phyloP scores from a whole-genome alignment of 2,888 invertebrate species.

The Callyntrura sp. region DNA sequence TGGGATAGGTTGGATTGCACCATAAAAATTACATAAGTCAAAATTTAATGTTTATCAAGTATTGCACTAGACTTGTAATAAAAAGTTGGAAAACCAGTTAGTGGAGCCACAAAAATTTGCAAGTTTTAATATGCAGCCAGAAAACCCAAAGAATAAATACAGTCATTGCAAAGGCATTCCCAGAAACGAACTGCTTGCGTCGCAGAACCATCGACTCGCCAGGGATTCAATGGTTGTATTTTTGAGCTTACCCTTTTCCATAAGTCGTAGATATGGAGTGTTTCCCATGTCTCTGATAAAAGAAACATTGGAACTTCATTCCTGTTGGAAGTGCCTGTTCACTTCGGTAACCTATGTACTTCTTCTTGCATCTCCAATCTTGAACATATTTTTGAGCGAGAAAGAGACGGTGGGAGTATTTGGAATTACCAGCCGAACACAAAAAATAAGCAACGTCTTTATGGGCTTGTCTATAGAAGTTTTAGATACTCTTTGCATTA shows the following conservation, averaged over 20 bases:
- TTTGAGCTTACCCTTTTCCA: not conserved
- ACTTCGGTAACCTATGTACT: not conserved
- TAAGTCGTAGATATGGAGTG: not conserved
- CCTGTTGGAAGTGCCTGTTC: not conserved
- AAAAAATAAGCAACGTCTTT: not conserved
- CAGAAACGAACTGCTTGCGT: not conserved
- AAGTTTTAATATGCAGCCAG: too few species aligned
- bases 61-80: too few species aligned
- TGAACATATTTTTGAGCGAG: not conserved
- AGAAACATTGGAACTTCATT: conserved; percentile 21
- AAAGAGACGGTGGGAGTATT: not conserved
- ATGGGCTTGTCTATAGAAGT: not conserved
- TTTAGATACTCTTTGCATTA: not conserved
- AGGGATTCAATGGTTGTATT: not conserved
- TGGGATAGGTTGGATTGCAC: too few species aligned
- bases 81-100: too few species aligned
- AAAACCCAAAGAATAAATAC: too few species aligned
- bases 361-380: not conserved
- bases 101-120: too few species aligned
- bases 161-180: not conserved
- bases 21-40: too few species aligned
- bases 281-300: not conserved
- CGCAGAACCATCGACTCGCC: not conserved
- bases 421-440: not conserved
- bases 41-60: too few species aligned